Evolutionary conservation across 2,113 vertebrate species (phyloP).

Genomic region (Oxygymnocypris stewartii): DNA sequence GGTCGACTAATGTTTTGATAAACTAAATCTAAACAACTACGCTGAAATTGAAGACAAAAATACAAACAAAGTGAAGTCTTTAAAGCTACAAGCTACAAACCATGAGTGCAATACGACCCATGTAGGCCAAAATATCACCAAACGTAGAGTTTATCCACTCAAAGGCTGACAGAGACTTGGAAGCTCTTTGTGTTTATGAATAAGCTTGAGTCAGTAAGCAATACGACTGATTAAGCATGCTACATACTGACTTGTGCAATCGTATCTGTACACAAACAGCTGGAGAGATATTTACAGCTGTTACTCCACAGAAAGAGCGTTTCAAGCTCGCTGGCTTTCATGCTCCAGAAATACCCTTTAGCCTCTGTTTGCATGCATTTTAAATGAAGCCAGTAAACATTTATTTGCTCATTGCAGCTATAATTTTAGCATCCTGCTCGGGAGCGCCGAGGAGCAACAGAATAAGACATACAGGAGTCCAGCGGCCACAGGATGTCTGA

Average conservation of each 20-base stretch:
- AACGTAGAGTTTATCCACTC: background rate
- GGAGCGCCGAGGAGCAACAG: slow-evolving; percentile 46
- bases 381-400: slow-evolving; percentile 63
- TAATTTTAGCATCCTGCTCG: slow-evolving; percentile 62
- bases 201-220: background rate
- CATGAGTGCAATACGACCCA: background rate
- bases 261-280: background rate
- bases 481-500: slow-evolving; percentile 61
- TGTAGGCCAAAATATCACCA: background rate
- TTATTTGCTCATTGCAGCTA: slow-evolving; percentile 60
- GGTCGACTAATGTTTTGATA: too few relatives aligned
- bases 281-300: background rate
- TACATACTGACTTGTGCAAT: background rate
- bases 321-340: slow-evolving; percentile 52
- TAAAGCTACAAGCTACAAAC: background rate
- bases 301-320: slow-evolving; percentile 46
- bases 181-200: background rate
- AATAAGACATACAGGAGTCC: slow-evolving; percentile 56
- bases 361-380: slow-evolving; percentile 58
- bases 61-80: background rate
- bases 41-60: background rate
- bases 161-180: background rate
- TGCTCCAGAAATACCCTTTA: slow-evolving; percentile 49
- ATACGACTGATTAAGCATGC: background rate
- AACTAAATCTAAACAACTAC: background rate